A percentile compares a stretch with the other conserved stretches of the same genome.
These are phyloP conservation scores for Puntigrus tetrazona DNA, from an alignment of 2,113 vertebrate genomes.

Conservation along the genomic window DNA sequence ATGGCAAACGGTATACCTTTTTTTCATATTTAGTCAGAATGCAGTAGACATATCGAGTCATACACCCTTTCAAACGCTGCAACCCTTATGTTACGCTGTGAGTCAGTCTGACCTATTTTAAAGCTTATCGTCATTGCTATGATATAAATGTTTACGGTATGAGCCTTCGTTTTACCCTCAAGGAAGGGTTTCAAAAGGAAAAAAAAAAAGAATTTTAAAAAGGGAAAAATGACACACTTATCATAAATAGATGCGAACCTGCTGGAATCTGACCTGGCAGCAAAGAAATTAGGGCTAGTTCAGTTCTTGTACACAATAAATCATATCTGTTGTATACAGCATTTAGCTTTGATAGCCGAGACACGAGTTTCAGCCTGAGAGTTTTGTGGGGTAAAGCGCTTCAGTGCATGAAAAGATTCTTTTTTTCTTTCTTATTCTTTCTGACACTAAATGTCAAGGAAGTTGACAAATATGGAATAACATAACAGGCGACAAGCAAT, in stretches of 20 bases:
- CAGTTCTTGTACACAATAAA: not conserved
- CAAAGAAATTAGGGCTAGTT: not conserved
- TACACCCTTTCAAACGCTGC: not conserved
- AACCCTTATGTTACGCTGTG: not conserved
- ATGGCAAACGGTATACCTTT: not conserved
- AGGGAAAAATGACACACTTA: not conserved
- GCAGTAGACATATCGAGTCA: not conserved
- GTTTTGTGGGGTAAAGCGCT: not conserved
- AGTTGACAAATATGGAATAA: not conserved
- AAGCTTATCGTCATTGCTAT: constrained; percentile 7
- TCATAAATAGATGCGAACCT: constrained; percentile 1
- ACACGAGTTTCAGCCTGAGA: not conserved
- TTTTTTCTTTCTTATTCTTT: not conserved
- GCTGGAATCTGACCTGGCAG: constrained; percentile 2
- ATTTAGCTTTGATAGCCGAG: not conserved
- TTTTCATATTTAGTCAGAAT: not conserved
- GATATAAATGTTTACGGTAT: not conserved
- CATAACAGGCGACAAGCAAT: not conserved
- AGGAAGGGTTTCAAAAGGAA: not conserved
- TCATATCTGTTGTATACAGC: not conserved
- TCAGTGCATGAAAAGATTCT: not conserved
- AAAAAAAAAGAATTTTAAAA: not conserved
- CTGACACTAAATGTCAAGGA: constrained; percentile 3
- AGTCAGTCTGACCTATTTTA: constrained; percentile 15
- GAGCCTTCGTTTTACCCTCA: not conserved